Evolutionary conservation across 2,113 vertebrate genomes (phyloP).

Genomic region (Thamnaconus septentrionalis): DNA sequence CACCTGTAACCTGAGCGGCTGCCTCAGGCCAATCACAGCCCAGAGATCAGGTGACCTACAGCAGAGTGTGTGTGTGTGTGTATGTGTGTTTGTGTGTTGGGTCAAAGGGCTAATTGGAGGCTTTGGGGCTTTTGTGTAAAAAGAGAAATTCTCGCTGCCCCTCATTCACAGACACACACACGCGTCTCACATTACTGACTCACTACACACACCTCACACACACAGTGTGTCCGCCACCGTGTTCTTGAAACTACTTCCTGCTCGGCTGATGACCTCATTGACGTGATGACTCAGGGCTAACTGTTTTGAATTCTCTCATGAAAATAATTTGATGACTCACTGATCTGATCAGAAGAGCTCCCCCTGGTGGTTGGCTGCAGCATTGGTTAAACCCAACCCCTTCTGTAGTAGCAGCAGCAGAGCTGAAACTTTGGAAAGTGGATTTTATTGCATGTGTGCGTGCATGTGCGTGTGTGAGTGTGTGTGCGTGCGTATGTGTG

Average conservation of each 20-base stretch:
- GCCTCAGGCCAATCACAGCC: conserved; percentile 5
- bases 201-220: not conserved
- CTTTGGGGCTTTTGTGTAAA: conserved; percentile 38
- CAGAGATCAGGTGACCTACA: conserved; percentile 13
- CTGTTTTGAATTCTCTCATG: too few relatives aligned
- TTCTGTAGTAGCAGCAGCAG: not conserved
- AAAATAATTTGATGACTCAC: too few relatives aligned
- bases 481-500: too few relatives aligned
- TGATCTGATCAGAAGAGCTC: too few relatives aligned
- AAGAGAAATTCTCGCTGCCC: conserved; percentile 27
- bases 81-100: not conserved
- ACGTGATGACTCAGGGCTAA: too few relatives aligned
- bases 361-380: too few relatives aligned
- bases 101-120: conserved; percentile 51
- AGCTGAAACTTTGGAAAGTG: not conserved
- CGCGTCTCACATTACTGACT: conserved; percentile 31
- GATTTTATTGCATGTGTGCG: too few relatives aligned
- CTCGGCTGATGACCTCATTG: too few relatives aligned
- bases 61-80: not conserved
- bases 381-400: too few relatives aligned
- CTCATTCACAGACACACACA: conserved; percentile 32
- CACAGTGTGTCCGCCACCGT: too few relatives aligned
- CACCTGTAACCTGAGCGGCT: conserved; percentile 24
- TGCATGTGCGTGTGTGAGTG: too few relatives aligned
- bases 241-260: too few relatives aligned